These are phyloP conservation scores for Forbesichthys papilliferus DNA, from an alignment of 2,113 vertebrate genomes.

Conservation along the genomic window DNA sequence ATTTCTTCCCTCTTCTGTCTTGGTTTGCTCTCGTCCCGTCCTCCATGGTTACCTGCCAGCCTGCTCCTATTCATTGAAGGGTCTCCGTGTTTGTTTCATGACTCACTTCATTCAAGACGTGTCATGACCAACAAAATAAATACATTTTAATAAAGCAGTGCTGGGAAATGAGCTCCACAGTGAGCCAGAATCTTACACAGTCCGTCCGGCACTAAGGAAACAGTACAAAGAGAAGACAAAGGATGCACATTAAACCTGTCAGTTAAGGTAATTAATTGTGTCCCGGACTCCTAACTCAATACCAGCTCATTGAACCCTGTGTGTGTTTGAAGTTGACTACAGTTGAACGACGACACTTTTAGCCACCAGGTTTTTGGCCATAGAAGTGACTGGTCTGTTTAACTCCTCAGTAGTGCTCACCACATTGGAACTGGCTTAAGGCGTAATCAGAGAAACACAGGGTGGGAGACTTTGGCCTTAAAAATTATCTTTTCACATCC, in stretches of 20 bases:
- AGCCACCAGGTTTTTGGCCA: too few relatives aligned
- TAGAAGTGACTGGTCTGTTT: not conserved
- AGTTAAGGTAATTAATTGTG: not conserved
- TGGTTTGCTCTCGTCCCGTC: not conserved
- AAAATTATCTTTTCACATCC: too few relatives aligned
- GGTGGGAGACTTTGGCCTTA: not conserved
- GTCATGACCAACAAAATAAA: not conserved
- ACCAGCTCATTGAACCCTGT: not conserved
- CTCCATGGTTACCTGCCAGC: not conserved
- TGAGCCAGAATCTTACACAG: not conserved
- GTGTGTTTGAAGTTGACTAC: not conserved
- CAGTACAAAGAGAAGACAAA: not conserved
- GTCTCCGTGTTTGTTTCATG: not conserved
- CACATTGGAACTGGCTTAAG: not conserved
- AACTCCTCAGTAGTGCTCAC: not conserved
- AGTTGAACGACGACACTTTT: not conserved
- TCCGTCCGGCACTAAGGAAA: not conserved
- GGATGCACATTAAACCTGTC: not conserved
- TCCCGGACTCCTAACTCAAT: not conserved
- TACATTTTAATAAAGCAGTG: not conserved
- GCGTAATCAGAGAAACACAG: not conserved
- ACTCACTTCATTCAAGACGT: not conserved
- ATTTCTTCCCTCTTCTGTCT: not conserved
- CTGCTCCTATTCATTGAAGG: slow-evolving; percentile 2
- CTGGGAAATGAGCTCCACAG: not conserved